Percentiles rank a stretch among this genome's conserved stretches.
phyloP scores from a whole-genome alignment of 1,140 invertebrate genomes.

The Cyclargus thomasi region DNA sequence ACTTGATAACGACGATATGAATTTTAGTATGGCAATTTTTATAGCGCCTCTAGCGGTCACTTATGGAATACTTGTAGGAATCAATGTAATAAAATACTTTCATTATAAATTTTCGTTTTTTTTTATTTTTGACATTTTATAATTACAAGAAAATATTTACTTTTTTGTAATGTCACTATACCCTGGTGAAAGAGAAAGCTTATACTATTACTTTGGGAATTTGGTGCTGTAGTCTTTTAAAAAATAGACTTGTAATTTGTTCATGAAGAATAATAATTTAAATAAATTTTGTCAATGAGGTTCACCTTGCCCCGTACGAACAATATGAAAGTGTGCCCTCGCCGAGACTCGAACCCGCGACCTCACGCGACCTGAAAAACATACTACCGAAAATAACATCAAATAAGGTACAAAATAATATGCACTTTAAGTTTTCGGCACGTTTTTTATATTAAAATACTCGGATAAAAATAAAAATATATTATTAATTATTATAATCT shows the following conservation, averaged over 20 bases:
- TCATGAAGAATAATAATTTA: neutral
- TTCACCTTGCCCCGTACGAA: constrained; percentile 2
- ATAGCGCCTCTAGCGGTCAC: too few species aligned
- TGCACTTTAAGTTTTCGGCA: too few species aligned
- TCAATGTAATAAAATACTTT: neutral
- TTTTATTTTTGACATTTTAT: neutral
- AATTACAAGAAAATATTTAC: neutral
- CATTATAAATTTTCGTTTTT: neutral
- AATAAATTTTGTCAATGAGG: neutral
- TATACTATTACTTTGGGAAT: too few species aligned
- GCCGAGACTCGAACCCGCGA: constrained; percentile 2
- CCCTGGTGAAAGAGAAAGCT: too few species aligned
- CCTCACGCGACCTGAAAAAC: constrained; percentile 1
- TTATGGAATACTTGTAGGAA: neutral
- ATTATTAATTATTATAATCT: too few species aligned
- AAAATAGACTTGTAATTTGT: neutral
- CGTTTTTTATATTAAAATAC: too few species aligned
- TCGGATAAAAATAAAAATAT: too few species aligned
- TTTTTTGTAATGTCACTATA: too few species aligned
- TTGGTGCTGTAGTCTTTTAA: too few species aligned
- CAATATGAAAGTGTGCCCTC: constrained; percentile 10
- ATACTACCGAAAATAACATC: neutral
- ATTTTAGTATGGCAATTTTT: too few species aligned
- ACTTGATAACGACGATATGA: too few species aligned
- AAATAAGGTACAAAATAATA: too few species aligned